A percentile compares a stretch with the other conserved stretches of the same genome.
These are phyloP conservation scores for Sesia bembeciformis DNA, from an alignment of 2,888 invertebrate species.

Conservation along the genomic window DNA sequence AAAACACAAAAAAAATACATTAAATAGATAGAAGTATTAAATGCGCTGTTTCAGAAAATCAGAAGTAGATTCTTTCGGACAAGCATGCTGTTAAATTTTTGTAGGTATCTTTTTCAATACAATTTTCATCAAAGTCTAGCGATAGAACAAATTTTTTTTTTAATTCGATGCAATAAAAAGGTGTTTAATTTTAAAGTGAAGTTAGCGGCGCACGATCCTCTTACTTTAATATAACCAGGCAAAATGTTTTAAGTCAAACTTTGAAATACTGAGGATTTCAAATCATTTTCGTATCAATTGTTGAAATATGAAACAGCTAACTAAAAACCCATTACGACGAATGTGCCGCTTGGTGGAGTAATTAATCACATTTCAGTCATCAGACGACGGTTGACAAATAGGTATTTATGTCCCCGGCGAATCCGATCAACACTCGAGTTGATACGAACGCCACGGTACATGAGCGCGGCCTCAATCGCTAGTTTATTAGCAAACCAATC, in stretches of 20 bases:
- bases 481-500: slow-evolving; percentile 39
- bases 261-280: slow-evolving; percentile 1
- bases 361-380: slow-evolving; percentile 50
- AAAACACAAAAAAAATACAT: no score
- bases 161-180: no score
- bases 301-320: slow-evolving; percentile 13
- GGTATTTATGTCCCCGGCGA: slow-evolving; percentile 45
- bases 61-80: no score
- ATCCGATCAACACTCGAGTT: slow-evolving; percentile 38
- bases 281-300: slow-evolving; percentile 7
- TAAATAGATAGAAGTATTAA: no score
- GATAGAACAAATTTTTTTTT: no score
- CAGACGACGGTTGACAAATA: slow-evolving; percentile 56
- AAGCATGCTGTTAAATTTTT: no score
- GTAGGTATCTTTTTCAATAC: no score
- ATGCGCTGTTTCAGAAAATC: no score
- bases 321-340: not conserved
- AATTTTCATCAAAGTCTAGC: no score
- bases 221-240: no score
- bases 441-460: slow-evolving; percentile 23
- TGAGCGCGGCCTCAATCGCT: slow-evolving; percentile 36
- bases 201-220: no score
- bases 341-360: slow-evolving; percentile 21
- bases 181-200: no score
- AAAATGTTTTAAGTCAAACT: slow-evolving; percentile 4